These are phyloP conservation scores for Aleiodes sp. DNA, from an alignment of 1,140 invertebrate genomes.

Conservation along the genomic window DNA sequence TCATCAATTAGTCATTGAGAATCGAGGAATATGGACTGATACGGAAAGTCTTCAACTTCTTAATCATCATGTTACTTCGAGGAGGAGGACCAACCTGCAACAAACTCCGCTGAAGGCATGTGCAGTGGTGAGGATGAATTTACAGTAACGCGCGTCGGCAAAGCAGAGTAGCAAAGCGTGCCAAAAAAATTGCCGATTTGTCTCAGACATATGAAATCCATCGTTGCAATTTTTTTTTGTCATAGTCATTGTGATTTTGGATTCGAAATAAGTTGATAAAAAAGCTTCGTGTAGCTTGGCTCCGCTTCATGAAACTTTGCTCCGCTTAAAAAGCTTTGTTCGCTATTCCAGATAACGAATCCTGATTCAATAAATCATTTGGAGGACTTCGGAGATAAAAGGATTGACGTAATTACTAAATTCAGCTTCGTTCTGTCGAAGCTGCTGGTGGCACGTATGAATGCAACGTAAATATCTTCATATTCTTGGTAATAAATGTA, in stretches of 20 bases:
- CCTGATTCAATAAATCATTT: constrained; percentile 71
- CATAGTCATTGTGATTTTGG: too few species aligned
- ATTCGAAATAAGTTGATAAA: too few species aligned
- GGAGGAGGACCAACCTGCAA: not conserved
- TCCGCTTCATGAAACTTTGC: too few species aligned
- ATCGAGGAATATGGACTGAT: not conserved
- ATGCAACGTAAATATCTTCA: constrained; percentile 60
- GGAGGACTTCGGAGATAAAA: constrained; percentile 68
- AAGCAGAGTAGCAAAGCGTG: too few species aligned
- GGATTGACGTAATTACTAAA: constrained; percentile 72
- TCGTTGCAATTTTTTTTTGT: too few species aligned
- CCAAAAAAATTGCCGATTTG: too few species aligned
- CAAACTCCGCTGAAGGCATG: not conserved
- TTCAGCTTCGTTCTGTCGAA: constrained; percentile 70
- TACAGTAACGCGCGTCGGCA: not conserved
- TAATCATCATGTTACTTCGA: not conserved
- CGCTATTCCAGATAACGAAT: constrained; percentile 62
- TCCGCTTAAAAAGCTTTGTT: too few species aligned
- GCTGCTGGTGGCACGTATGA: constrained; percentile 68
- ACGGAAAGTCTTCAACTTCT: not conserved
- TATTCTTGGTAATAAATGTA: not conserved
- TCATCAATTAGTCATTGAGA: not conserved
- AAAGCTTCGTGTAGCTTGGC: too few species aligned
- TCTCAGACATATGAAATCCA: too few species aligned
- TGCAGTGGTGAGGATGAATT: not conserved